Percentiles rank a stretch among this genome's conserved stretches.
Evolutionary conservation across 2,797 vertebrate genomes (phyloP).

Genomic region (Channallabes apus): DNA sequence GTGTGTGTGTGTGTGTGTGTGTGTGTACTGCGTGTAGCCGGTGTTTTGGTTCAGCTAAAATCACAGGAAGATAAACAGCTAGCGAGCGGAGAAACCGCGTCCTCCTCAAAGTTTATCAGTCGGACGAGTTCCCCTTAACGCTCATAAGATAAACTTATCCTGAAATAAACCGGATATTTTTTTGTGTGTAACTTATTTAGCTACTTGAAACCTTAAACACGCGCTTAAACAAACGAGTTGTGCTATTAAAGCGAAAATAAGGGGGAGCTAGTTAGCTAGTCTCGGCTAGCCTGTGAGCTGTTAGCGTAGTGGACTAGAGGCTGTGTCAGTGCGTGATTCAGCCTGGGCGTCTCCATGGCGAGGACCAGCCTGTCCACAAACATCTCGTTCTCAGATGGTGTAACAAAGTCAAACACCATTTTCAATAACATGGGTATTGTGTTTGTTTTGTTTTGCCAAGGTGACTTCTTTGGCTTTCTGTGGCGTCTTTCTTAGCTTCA

Average conservation of each 20-base stretch:
- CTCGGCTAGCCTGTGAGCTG: background rate
- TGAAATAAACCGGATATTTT: background rate
- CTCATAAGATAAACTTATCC: background rate
- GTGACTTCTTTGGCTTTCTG: background rate
- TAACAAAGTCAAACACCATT: background rate
- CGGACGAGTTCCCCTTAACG: background rate
- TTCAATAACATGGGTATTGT: too few relatives aligned
- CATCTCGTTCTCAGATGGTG: background rate
- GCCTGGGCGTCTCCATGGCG: slow-evolving; percentile 15
- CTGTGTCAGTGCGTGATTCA: background rate
- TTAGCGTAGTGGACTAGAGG: background rate
- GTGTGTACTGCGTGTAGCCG: slow-evolving; percentile 1
- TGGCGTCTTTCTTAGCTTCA: background rate
- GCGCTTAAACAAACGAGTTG: background rate
- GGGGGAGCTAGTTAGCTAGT: background rate
- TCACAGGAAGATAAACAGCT: slow-evolving; percentile 38
- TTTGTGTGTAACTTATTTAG: background rate
- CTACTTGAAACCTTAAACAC: background rate
- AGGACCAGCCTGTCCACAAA: too few relatives aligned
- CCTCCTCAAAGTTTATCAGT: slow-evolving; percentile 41
- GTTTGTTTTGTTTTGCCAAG: background rate
- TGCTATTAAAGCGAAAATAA: background rate
- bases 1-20: background rate
- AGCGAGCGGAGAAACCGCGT: slow-evolving; percentile 4
- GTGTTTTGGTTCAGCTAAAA: slow-evolving; percentile 39